These are phyloP conservation scores for Callosobruchus maculatus DNA, from an alignment of 2,888 invertebrate species.

Conservation along the genomic window DNA sequence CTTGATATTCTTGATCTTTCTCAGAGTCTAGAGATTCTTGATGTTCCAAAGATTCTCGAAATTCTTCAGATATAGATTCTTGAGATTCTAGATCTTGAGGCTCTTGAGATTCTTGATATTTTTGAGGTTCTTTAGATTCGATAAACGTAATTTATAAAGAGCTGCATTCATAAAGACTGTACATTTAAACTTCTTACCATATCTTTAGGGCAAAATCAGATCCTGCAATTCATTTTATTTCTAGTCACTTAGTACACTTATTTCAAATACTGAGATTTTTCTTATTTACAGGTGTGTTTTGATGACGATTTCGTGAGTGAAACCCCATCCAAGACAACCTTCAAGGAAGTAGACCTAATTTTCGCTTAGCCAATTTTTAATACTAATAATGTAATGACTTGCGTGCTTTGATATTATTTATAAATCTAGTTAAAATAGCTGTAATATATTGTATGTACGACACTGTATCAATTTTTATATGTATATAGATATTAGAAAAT, in stretches of 20 bases:
- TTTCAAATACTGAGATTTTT: not conserved
- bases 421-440: not conserved
- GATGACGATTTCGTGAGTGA: constrained; percentile 29
- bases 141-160: too few species aligned
- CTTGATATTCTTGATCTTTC: too few species aligned
- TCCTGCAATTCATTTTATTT: not conserved
- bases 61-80: too few species aligned
- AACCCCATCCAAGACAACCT: constrained; percentile 14
- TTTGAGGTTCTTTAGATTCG: too few species aligned
- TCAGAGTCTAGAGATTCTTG: too few species aligned
- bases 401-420: not conserved
- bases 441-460: not conserved
- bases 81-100: too few species aligned
- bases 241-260: too few species aligned
- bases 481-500: not conserved
- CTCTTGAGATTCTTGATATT: too few species aligned
- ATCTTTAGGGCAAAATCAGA: too few species aligned
- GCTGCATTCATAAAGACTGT: too few species aligned
- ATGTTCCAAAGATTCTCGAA: too few species aligned
- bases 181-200: too few species aligned
- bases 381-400: not conserved
- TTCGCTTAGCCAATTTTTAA: not conserved
- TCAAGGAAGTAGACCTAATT: constrained; percentile 3
- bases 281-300: constrained; percentile 29
- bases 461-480: not conserved